Evolutionary conservation across 2,888 invertebrate genomes (phyloP), one percentile per base, ranked within the genome.

Genomic region (Amphiduros pacificus): DNA sequence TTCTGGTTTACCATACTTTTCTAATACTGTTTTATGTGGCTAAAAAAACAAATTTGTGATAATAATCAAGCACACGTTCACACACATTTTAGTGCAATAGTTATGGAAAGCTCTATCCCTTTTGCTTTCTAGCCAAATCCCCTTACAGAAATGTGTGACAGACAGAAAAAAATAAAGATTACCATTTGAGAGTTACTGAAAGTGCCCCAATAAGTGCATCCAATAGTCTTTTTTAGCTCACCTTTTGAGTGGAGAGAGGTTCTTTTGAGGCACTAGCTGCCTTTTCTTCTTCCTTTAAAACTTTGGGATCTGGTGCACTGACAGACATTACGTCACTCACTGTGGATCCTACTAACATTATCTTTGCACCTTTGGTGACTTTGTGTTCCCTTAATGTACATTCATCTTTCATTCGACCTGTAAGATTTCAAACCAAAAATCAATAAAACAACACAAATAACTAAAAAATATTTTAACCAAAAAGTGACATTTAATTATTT

Each of bases 271-370:
- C 64, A 48, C 73, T 73, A 55, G 71, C 74, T 32, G 76, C 73
- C 11, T 74, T 68, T 32, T 74, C 76, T 54, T 77, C 78, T 62
- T 78, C 80, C 54, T 78, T 71, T 11, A 79, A 65, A 36, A 77
- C 77, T 57, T 75, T 73, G 14, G 74, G 70, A 50, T 85, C 88
- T 69, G 90, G 90, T 75, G 89, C 88, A 64, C 90, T 90, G 59
- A 93, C 90, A 70, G 91, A 89, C 74, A 93, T 83, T 60, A 94
- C 90, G 77, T 94, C 93, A 81, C 90, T 90, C 82, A 93, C 86
- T 75, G 92, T 93, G 40, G 93, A 93, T 58, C 94, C 94, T 63
- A 94, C 91, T 69, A 94, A 88, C 92, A 94, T 92, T 56, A 94
- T 88, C 86, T 94, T 94, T 67, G 91, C 89, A 36, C 77, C 77